Percentiles rank a stretch among this genome's conserved stretches.
phyloP scores from a whole-genome alignment of 2,113 vertebrate genomes.

The Donacobius atricapilla region DNA sequence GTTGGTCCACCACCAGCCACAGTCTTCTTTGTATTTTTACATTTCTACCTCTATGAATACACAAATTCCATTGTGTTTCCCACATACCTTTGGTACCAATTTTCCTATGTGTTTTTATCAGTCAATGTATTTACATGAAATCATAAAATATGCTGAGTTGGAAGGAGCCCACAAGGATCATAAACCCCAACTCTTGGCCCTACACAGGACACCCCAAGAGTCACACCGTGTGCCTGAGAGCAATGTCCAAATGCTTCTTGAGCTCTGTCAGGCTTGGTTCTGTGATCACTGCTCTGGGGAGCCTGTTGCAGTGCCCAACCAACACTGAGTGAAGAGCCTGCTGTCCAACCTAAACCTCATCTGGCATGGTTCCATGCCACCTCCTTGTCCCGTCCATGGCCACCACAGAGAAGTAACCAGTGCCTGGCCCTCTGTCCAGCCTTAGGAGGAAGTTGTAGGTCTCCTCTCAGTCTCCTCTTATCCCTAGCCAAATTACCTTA shows the following conservation, averaged over 20 bases:
- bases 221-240: neutral
- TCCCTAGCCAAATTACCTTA: neutral
- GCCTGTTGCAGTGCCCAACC: accelerated
- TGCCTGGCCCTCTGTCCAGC: neutral
- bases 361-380: neutral
- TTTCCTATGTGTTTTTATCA: neutral
- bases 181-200: neutral
- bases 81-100: neutral
- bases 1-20: neutral
- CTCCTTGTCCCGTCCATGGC: neutral
- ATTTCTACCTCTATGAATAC: neutral
- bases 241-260: neutral
- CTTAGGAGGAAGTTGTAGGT: neutral
- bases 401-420: no score
- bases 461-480: neutral
- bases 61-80: neutral
- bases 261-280: neutral
- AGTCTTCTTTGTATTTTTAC: neutral
- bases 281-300: no score
- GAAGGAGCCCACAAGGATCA: neutral
- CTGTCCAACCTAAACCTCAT: neutral
- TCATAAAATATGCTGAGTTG: neutral
- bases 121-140: neutral
- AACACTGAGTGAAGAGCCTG: neutral
- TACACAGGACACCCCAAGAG: neutral